Percentiles rank a stretch among this genome's conserved stretches.
These are phyloP conservation scores for Malaclemys terrapin DNA, from an alignment of 2,113 vertebrate species.

Conservation along the genomic window DNA sequence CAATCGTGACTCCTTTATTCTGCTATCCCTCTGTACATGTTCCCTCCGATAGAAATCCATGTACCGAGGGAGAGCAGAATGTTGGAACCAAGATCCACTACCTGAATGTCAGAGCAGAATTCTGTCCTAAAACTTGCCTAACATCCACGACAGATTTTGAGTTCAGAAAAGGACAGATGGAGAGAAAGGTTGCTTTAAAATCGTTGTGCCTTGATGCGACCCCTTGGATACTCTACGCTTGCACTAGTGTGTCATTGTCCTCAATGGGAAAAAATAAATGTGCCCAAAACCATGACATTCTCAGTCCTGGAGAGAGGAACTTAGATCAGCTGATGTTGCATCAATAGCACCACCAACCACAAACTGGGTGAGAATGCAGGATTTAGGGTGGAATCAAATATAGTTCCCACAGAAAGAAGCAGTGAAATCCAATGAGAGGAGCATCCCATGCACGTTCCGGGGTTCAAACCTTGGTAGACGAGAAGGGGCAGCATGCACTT, in stretches of 20 bases:
- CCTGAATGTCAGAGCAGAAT: not conserved
- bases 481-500: not conserved
- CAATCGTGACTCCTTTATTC: not conserved
- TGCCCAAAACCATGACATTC: not conserved
- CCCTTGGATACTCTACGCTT: not conserved
- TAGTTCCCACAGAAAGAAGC: not conserved
- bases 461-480: not conserved
- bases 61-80: not conserved
- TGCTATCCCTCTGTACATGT: not conserved
- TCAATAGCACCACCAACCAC: not conserved
- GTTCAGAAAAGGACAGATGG: not conserved
- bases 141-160: not conserved
- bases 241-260: not conserved
- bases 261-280: not conserved
- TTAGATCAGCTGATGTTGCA: not conserved
- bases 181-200: not conserved
- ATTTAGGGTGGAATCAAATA: not conserved
- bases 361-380: not conserved
- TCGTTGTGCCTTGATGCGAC: not conserved
- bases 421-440: not conserved
- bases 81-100: not conserved
- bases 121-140: not conserved
- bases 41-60: not conserved
- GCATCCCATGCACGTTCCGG: not conserved
- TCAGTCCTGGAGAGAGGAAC: not conserved